phyloP scores from a whole-genome alignment of 64 coral and sea anemone species.

The Astreopora myriophthalma region DNA sequence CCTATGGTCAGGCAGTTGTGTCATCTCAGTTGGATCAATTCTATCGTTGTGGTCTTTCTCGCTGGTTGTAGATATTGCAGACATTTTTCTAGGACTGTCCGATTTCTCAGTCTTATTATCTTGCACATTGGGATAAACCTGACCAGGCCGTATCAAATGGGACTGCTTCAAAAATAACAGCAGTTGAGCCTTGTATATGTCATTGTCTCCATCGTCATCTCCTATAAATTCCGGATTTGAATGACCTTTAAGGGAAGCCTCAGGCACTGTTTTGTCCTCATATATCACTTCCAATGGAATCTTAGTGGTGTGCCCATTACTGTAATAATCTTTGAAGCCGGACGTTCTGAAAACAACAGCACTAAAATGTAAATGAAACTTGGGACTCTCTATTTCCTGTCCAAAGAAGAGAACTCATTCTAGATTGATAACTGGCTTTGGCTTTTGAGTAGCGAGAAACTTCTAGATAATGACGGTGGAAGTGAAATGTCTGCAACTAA shows the following conservation, averaged over 20 bases:
- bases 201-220: constrained; percentile 42
- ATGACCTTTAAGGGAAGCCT: neutral
- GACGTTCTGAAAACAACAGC: neutral
- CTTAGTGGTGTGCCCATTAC: neutral
- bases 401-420: no score
- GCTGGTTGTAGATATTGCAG: constrained; percentile 15
- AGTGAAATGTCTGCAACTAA: no score
- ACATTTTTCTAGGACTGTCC: constrained; percentile 26
- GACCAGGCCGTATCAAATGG: constrained; percentile 30
- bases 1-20: neutral
- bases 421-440: no score
- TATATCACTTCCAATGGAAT: constrained; percentile 56
- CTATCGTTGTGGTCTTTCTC: neutral
- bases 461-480: no score
- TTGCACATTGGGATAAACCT: neutral
- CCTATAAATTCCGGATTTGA: constrained; percentile 61
- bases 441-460: no score
- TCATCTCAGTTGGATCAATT: neutral
- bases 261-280: constrained; percentile 2
- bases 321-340: neutral
- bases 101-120: constrained; percentile 50
- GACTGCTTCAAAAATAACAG: constrained; percentile 65
- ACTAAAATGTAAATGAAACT: neutral
- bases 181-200: constrained; percentile 64
- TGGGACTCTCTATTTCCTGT: no score